Evolutionary conservation across 53 echinoderm and acorn worm genomes (phyloP), one percentile per base, ranked within the genome.

Genomic region (Actinopyga echinites): DNA sequence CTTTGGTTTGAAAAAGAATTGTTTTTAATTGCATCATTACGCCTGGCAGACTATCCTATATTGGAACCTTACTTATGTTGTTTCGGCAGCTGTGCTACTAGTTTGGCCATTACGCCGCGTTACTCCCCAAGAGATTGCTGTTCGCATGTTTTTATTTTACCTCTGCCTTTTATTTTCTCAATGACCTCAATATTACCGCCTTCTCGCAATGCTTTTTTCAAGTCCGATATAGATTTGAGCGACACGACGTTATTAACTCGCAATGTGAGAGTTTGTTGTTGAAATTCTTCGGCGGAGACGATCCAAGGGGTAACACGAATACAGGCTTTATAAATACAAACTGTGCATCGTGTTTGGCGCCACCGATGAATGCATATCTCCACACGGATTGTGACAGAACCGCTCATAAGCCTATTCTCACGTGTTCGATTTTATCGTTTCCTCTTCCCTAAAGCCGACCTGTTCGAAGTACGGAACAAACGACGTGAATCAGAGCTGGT

Each of bases 111-210:
- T 17, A 20, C 37, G 44, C 23, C 13, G 71, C 9, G 21, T 40
- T 21, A 33, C 26, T 42, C 21, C 71, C 45, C 43, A 65, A 4
- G 71, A 71, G 71, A 71, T 22, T 23, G 44, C 42, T 44, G 40
- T 71, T 32, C n/a, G 19, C 31, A 34, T 62, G 29, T 37, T 21
- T 62, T 67, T 74, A 28, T 38, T 29, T 58, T 44, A 30, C 0
- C 31, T 80, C 9, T 34, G 15, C 49, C 49, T 15, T 49, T 49
- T 49, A 49, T 49, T 49, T 49, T 71, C 40, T 40, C 24, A 24
- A 71, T 71, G 71, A 71, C 71, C 71, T 71, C 71, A 71, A 71
- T 71, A 71, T 43, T 71, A 44, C 42, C 44, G 71, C 36, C 71
- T 71, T 21, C 36, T 25, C n/a, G 42, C 44, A 44, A 71, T 13